A percentile compares a stretch with the other conserved stretches of the same genome.
Conservation (phyloP, 2,888 invertebrate species). For the Ectemnius lituratus region DNA sequence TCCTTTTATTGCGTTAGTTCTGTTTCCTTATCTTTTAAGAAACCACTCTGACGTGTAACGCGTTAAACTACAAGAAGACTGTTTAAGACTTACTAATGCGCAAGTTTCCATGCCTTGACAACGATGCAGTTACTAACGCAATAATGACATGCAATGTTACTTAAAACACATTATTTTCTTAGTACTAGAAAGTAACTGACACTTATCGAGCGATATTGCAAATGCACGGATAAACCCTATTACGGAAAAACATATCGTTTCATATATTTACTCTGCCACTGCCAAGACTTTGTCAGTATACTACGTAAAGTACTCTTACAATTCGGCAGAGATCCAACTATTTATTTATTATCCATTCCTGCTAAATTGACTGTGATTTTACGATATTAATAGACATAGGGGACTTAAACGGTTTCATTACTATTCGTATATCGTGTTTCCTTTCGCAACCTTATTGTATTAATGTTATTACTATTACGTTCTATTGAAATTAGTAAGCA, state of each 20-base stretch:
- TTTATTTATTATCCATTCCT: slow-evolving; percentile 62
- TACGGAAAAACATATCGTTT: slow-evolving; percentile 32
- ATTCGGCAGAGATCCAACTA: slow-evolving; percentile 39
- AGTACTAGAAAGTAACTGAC: too few species aligned
- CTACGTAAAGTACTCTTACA: slow-evolving; percentile 36
- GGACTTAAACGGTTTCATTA: slow-evolving; percentile 48
- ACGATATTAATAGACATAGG: slow-evolving; percentile 64
- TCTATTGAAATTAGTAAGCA: slow-evolving; percentile 42
- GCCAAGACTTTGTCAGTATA: slow-evolving; percentile 16
- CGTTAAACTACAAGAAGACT: too few species aligned
- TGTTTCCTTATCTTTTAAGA: too few species aligned
- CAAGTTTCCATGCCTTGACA: too few species aligned
- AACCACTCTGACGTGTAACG: too few species aligned
- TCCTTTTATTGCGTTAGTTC: slow-evolving; percentile 33
- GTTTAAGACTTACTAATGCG: too few species aligned
- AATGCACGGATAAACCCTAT: too few species aligned
- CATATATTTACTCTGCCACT: slow-evolving; percentile 41
- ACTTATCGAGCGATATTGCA: too few species aligned
- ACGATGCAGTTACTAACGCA: too few species aligned
- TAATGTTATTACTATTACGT: slow-evolving; percentile 44
- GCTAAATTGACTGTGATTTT: slow-evolving; percentile 74
- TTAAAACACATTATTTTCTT: too few species aligned
- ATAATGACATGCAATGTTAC: too few species aligned
- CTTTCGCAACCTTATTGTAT: slow-evolving; percentile 41
- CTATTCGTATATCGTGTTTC: slow-evolving; percentile 34